Evolutionary conservation across 2,113 vertebrate genomes (phyloP).

Genomic region (Acanthisitta chloris): DNA sequence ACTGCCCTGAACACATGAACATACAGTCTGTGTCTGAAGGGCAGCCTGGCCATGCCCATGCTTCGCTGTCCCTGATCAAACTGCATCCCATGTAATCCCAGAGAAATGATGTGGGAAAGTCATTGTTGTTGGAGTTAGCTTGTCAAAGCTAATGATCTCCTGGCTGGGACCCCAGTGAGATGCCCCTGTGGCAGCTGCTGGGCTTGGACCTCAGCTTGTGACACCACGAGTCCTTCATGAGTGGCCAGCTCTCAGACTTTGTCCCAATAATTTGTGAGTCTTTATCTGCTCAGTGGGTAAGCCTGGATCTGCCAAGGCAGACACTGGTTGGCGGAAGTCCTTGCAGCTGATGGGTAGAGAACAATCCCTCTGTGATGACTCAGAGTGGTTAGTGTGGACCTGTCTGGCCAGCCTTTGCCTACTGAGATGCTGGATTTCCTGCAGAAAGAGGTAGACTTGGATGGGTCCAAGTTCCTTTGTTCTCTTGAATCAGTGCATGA

Average conservation of each 20-base stretch:
- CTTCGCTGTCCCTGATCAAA: background rate
- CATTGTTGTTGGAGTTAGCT: rapidly evolving
- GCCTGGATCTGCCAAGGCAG: background rate
- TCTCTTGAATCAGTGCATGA: background rate
- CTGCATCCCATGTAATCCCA: background rate
- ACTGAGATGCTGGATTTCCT: background rate
- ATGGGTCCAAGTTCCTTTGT: background rate
- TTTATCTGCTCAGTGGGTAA: background rate
- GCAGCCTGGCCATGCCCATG: background rate
- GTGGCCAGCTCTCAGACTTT: background rate
- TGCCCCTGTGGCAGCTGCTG: background rate
- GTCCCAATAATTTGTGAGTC: background rate
- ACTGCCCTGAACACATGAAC: rapidly evolving
- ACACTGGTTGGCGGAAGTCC: background rate
- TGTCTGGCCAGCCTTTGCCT: background rate
- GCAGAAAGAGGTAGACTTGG: background rate
- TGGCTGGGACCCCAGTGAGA: rapidly evolving
- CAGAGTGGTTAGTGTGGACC: background rate
- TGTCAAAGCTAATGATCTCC: rapidly evolving
- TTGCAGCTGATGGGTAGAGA: background rate
- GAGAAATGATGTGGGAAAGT: background rate
- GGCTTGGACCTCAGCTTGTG: background rate
- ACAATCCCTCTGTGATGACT: background rate
- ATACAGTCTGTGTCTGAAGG: rapidly evolving
- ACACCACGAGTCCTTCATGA: rapidly evolving